These are phyloP conservation scores for Strongylocentrotus purpuratus DNA, from an alignment of 35 echinoderm and acorn worm genomes.

Conservation along the genomic window DNA sequence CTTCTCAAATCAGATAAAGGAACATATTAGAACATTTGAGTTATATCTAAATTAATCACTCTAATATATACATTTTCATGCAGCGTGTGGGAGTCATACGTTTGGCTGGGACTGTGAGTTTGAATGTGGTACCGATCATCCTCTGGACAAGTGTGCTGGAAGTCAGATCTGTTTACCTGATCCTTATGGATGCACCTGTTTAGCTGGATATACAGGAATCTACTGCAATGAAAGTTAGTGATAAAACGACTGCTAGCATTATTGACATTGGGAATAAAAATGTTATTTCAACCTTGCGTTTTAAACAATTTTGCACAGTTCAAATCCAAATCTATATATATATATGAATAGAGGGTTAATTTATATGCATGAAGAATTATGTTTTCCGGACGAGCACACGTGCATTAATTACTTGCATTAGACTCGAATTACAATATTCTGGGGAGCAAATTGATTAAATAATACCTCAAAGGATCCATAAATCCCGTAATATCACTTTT, in stretches of 20 bases:
- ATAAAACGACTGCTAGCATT: background rate
- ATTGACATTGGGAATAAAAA: background rate
- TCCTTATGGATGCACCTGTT: conserved; percentile 65
- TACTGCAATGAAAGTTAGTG: conserved; percentile 49
- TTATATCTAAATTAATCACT: background rate
- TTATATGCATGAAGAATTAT: background rate
- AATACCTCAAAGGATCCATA: too few species aligned
- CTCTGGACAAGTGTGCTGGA: background rate
- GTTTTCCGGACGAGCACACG: background rate
- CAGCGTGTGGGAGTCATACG: conserved; percentile 48
- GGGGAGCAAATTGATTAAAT: too few species aligned
- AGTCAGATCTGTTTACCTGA: conserved; percentile 63
- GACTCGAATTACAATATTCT: too few species aligned
- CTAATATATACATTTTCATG: background rate
- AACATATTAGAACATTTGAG: background rate
- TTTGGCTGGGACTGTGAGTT: conserved; percentile 55
- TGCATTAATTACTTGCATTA: too few species aligned
- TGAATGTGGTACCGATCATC: background rate
- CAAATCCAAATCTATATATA: background rate
- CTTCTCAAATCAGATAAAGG: background rate
- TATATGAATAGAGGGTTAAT: too few species aligned
- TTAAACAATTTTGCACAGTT: background rate
- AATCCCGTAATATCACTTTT: background rate
- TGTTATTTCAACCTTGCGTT: background rate
- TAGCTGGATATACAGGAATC: conserved; percentile 43